These are phyloP conservation scores for Metopolophium dirhodum DNA, from an alignment of 1,140 invertebrate species.

Conservation along the genomic window DNA sequence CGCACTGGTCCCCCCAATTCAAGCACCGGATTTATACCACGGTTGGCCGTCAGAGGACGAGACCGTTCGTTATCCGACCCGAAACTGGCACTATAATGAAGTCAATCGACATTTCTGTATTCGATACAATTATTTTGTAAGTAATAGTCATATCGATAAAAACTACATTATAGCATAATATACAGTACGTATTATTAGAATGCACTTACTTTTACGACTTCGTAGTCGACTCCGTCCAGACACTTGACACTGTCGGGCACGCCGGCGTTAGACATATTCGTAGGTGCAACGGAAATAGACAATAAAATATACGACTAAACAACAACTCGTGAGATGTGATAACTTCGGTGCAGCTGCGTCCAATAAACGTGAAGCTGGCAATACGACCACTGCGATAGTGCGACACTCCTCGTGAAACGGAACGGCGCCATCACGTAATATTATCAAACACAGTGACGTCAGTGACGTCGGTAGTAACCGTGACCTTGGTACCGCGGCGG, in stretches of 20 bases:
- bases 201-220: constrained; percentile 35
- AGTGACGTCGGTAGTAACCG: neutral
- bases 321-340: neutral
- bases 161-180: neutral
- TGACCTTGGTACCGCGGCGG: neutral
- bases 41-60: neutral
- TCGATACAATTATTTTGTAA: neutral
- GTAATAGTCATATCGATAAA: neutral
- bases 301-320: neutral
- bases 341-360: neutral
- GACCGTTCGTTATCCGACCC: neutral
- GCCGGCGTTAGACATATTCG: neutral
- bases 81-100: too few species aligned
- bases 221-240: constrained; percentile 13
- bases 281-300: neutral
- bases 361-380: neutral
- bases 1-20: too few species aligned
- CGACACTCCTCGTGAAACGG: neutral
- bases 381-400: neutral
- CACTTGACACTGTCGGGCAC: constrained; percentile 7
- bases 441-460: constrained; percentile 1
- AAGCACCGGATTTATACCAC: too few species aligned
- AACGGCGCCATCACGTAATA: neutral
- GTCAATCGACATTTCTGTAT: neutral
- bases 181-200: neutral